Evolutionary conservation across 2,888 invertebrate species (phyloP), one percentile per base, ranked within the genome.

Genomic region (Cephonodes hylas): DNA sequence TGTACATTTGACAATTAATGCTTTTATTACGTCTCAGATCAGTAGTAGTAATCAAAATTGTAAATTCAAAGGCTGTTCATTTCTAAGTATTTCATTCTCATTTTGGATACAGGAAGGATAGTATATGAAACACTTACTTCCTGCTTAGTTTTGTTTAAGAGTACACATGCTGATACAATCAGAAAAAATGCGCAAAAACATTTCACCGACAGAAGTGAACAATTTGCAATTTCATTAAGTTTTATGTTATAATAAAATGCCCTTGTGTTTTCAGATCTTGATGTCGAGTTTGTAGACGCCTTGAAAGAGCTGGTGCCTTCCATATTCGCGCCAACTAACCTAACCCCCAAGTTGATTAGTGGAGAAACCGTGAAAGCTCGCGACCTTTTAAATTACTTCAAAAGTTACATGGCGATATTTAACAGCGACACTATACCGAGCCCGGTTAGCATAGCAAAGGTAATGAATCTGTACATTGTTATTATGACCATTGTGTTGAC

Each of bases 361-460:
- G 66, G 66, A 42, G 42, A 58, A 6, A n/a, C 13, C 3, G 96
- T 99, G n/a, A 96, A 96, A 75, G 96, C 96, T 22, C 94, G 96
- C 65, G 97, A 98, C 86, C 92, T 99, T 62, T 93, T 98, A 64
- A 97, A 98, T 84, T 99, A 98, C 89, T 98, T 98, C 88, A 97
- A 97, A 84, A 96, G 97, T 18, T 99, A 99, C 81, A 96, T 98
- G 84, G 96, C 96, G 81, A 96, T 98, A 74, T 99, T 98, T 86
- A 97, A 97, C 87, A 97, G 98, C 58, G 97, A 97, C 81, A 97
- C 97, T 79, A 89, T 99, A 67, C 98, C 99, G 0, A 97, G 98
- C 86, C 98, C 98, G 1, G 98, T 97, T 86, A 97, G 97, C 66
- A 98, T 99, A 97, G 94, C 98, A 70, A 96, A 97, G 89, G 97